A percentile compares a stretch with the other conserved stretches of the same genome.
These are phyloP conservation scores for Ostrea edulis DNA, from an alignment of 1,140 invertebrate species.

Conservation along the genomic window DNA sequence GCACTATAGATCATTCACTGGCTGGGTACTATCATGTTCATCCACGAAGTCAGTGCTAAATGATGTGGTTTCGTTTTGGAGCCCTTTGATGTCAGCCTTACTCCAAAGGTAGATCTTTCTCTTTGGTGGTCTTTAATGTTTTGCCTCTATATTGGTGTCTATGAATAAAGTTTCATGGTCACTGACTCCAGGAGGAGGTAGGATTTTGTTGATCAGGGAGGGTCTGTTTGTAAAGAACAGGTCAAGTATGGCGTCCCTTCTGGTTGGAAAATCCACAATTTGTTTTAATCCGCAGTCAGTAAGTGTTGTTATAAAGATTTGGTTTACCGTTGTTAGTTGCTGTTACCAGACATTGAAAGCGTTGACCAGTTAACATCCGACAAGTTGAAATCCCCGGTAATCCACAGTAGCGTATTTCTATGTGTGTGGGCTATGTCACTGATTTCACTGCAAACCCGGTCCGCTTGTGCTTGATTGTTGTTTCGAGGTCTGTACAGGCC, in stretches of 20 bases:
- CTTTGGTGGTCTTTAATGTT: background rate
- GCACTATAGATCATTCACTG: conserved; percentile 30
- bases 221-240: conserved; percentile 22
- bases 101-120: conserved; percentile 49
- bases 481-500: conserved; percentile 12
- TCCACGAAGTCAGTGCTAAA: background rate
- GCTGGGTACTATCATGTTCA: background rate
- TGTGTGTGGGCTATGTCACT: background rate
- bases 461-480: too few relatives aligned
- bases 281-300: conserved; percentile 40
- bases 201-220: background rate
- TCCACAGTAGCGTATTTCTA: conserved; percentile 25
- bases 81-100: background rate
- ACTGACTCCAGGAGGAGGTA: too few relatives aligned
- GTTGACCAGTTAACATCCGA: conserved; percentile 47
- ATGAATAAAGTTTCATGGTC: too few relatives aligned
- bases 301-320: background rate
- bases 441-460: background rate
- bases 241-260: conserved; percentile 43
- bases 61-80: background rate
- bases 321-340: conserved; percentile 43
- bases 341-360: background rate
- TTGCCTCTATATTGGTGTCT: background rate
- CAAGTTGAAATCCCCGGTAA: conserved; percentile 45
- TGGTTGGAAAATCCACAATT: conserved; percentile 35